Conservation (phyloP, 2,797 vertebrate species). For the Semaprochilodus insignis region DNA sequence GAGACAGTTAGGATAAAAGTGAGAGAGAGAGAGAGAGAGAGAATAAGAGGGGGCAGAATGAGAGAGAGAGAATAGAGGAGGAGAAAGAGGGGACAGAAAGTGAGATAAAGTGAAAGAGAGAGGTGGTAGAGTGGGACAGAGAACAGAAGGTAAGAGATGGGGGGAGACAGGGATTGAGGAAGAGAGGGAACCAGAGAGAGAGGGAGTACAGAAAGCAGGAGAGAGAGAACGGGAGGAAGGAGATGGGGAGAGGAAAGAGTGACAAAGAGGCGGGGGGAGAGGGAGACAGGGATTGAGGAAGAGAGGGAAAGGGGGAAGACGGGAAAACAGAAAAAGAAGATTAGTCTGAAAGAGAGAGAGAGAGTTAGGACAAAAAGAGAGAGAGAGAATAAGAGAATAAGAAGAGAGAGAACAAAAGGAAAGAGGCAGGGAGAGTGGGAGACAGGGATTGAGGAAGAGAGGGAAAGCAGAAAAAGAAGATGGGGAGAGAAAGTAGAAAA, state of each 20-base stretch:
- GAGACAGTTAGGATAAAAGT: no score
- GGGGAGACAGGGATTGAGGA: no score
- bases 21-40: no score
- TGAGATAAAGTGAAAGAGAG: no score
- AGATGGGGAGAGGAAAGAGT: not conserved
- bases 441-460: constrained; percentile 66
- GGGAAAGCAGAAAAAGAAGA: constrained; percentile 59
- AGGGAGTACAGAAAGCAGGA: not conserved
- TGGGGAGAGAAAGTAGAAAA: constrained; percentile 65
- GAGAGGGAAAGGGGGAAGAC: constrained; percentile 52
- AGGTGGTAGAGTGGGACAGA: no score
- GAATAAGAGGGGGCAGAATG: no score
- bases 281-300: constrained; percentile 57
- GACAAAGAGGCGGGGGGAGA: not conserved
- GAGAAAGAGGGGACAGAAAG: no score
- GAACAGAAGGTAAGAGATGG: no score
- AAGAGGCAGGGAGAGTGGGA: not conserved
- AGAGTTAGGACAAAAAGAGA: not conserved
- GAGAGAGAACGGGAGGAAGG: constrained; percentile 14
- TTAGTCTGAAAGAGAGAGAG: constrained; percentile 78
- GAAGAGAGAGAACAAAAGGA: not conserved
- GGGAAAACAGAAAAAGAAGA: constrained; percentile 56
- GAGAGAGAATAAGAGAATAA: not conserved
- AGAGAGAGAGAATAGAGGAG: no score
- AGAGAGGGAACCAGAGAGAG: not conserved